Base-by-base conservation (phyloP, 2,797 vertebrate genomes). In the Malurus leucopterus region DNA sequence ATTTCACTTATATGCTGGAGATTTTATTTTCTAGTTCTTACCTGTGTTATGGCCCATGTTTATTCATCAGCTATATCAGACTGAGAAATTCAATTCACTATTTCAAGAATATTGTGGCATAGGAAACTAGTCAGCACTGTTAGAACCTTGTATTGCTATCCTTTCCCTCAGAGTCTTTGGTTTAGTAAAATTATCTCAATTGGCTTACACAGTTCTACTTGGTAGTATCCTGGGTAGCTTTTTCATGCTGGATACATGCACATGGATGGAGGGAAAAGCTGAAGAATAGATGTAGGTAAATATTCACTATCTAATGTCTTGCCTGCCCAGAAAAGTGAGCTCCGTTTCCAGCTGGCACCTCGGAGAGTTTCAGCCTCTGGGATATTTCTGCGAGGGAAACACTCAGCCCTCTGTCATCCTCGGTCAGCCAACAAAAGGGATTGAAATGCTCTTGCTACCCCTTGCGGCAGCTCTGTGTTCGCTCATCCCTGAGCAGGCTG, bases 391-490 rank as follows among this genome's bases (percentile, higher is more conserved):
- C 47, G 26, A 63, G 19, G 20, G 58, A 17, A 63, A 9, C 50
- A 11, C 10, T 63, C 19, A 41, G 21, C 10, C 5, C 43, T 55
- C 50, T 17, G 9, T 19, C 43, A 6, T 40, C 29, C 29, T 9
- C 32, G 1, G 0, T 19, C 26, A 21, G 30, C 7, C 65, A 16
- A 0, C 47, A n/a, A 40, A 76, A 41, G 36, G 5, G 2, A 47
- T 0, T 40, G 53, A 89, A 86, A 93, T 61, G 75, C 68, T 86
- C 64, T 96, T 95, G 91, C 95, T 96, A 96, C 94, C 95, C 88
- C 96, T 96, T 88, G 93, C 49, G 95, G 94, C 80, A 50, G 32
- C 29, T 7, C 24, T 16, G 38, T 26, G 9, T 67, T 61, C 47
- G 29, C 32, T 27, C 24, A 36, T 36, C 13, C 4, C 21, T 49